phyloP scores from a whole-genome alignment of 2,888 invertebrate genomes.

The Luperina testacea region DNA sequence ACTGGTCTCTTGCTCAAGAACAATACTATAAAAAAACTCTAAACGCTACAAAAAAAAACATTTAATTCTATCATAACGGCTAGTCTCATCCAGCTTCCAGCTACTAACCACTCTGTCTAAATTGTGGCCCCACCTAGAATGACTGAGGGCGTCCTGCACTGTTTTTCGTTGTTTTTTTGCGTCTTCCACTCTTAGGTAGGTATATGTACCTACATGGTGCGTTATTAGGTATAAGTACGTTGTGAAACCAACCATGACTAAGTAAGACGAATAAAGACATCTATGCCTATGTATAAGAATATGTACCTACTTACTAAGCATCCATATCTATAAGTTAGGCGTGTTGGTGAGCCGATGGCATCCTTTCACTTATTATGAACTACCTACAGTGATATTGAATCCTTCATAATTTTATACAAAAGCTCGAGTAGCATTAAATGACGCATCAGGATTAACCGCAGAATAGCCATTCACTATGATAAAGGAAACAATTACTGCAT shows the following conservation, averaged over 20 bases:
- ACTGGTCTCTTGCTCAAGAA: background rate
- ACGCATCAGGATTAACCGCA: constrained; percentile 4
- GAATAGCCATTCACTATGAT: background rate
- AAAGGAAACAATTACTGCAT: background rate
- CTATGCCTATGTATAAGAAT: background rate
- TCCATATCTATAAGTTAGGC: background rate
- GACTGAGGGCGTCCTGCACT: background rate
- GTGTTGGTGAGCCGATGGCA: constrained; percentile 19
- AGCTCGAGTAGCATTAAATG: background rate
- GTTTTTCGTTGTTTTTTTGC: background rate
- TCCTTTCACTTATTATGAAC: constrained; percentile 36
- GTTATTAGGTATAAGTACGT: background rate
- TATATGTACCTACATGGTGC: background rate
- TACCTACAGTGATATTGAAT: constrained; percentile 15
- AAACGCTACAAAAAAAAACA: background rate
- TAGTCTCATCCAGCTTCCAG: background rate
- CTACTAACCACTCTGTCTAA: background rate
- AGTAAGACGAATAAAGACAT: background rate
- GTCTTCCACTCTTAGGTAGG: background rate
- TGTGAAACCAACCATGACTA: background rate
- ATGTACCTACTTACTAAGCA: background rate
- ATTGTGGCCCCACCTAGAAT: background rate
- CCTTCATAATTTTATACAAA: background rate
- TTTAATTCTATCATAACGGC: background rate
- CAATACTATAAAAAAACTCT: too few relatives aligned